Conservation (phyloP, 1,140 invertebrate species). For the Neuroterus valhalla region DNA sequence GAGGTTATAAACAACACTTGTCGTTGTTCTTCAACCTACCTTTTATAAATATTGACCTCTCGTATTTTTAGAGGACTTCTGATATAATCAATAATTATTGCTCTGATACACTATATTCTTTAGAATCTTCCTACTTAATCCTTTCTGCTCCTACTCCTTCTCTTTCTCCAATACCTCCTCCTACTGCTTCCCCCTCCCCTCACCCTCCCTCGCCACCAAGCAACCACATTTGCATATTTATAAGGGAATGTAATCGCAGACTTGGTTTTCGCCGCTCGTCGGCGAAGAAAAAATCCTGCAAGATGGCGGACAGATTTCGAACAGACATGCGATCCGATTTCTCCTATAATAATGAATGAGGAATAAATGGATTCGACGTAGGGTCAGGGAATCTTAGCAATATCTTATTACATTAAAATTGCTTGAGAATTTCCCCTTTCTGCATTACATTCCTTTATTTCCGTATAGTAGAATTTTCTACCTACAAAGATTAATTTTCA, state of each 20-base stretch:
- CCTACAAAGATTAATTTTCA: too few relatives aligned
- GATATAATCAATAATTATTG: constrained; percentile 75
- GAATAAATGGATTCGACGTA: neutral
- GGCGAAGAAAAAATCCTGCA: constrained; percentile 68
- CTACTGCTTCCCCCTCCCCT: constrained; percentile 42
- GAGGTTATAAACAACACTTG: too few relatives aligned
- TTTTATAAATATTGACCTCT: too few relatives aligned
- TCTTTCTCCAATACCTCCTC: constrained; percentile 36
- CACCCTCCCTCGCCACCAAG: constrained; percentile 49
- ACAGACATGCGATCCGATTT: constrained; percentile 75
- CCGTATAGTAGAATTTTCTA: too few relatives aligned
- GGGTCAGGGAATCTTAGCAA: neutral
- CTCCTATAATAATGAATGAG: constrained; percentile 41
- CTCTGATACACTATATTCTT: constrained; percentile 71
- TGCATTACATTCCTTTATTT: constrained; percentile 20
- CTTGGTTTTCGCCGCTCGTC: constrained; percentile 71
- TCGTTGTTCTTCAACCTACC: too few relatives aligned
- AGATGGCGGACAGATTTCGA: constrained; percentile 74
- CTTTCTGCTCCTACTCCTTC: constrained; percentile 43
- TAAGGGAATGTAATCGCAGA: constrained; percentile 75
- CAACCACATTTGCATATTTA: constrained; percentile 74
- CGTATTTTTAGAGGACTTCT: too few relatives aligned
- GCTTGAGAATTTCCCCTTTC: constrained; percentile 35
- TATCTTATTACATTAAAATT: neutral
- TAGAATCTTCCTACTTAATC: constrained; percentile 50